phyloP scores from a whole-genome alignment of 2,113 vertebrate species.

The Trematomus loennbergii region DNA sequence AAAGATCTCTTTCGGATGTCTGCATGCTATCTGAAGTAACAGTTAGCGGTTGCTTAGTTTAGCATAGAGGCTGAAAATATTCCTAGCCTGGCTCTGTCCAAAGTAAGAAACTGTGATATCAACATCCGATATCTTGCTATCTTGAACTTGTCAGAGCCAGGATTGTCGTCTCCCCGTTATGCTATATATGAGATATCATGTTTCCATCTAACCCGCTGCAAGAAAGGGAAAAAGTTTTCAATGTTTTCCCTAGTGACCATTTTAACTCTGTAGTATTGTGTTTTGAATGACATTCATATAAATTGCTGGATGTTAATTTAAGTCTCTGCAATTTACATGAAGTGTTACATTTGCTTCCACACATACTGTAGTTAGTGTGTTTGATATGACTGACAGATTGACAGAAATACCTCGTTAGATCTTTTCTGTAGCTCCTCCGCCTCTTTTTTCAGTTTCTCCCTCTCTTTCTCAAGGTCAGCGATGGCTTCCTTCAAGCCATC shows the following conservation, averaged over 20 bases:
- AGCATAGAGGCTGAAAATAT: no score
- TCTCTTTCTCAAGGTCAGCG: slow-evolving; percentile 89
- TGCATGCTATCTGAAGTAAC: neutral
- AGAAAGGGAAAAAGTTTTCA: neutral
- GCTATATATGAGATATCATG: neutral
- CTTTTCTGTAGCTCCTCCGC: slow-evolving; percentile 90
- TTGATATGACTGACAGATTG: slow-evolving; percentile 19
- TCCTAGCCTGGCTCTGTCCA: no score
- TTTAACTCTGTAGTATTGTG: neutral
- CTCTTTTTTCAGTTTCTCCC: slow-evolving; percentile 90
- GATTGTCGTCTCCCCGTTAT: neutral
- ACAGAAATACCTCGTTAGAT: slow-evolving; percentile 91
- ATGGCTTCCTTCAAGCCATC: slow-evolving; percentile 89
- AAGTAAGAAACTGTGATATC: no score
- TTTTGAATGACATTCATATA: slow-evolving; percentile 45
- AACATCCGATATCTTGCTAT: no score
- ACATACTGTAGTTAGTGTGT: slow-evolving; percentile 41
- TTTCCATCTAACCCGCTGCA: neutral
- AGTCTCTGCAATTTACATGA: slow-evolving; percentile 60
- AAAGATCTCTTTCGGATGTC: neutral
- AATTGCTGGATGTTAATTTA: slow-evolving; percentile 49
- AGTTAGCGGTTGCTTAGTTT: no score
- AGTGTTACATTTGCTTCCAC: slow-evolving; percentile 12
- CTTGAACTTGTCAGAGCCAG: neutral
- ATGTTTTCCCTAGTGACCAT: neutral